Evolutionary conservation across 2,888 invertebrate genomes (phyloP).

Genomic region (Oscheius sp.): DNA sequence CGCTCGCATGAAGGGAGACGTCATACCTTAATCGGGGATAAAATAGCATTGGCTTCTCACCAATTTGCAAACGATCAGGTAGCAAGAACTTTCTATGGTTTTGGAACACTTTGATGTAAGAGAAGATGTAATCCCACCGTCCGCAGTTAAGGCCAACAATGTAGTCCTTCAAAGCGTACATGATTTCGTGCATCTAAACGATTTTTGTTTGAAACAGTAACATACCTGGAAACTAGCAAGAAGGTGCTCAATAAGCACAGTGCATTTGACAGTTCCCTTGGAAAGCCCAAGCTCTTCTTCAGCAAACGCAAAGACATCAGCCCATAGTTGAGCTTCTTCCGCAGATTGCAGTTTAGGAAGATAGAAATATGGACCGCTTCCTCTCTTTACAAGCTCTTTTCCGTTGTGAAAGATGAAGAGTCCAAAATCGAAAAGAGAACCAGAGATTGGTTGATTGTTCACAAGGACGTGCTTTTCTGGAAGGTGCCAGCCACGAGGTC

Average conservation of each 20-base stretch:
- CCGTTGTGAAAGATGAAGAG: conserved; percentile 79
- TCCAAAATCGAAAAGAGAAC: conserved; percentile 80
- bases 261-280: conserved; percentile 78
- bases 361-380: conserved; percentile 79
- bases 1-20: conserved; percentile 77
- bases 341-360: conserved; percentile 80
- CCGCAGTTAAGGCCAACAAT: conserved; percentile 81
- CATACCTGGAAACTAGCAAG: conserved; percentile 77
- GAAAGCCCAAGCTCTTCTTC: conserved; percentile 74
- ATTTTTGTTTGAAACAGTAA: neutral
- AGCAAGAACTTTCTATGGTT: conserved; percentile 76
- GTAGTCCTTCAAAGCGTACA: conserved; percentile 78
- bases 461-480: conserved; percentile 74
- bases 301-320: conserved; percentile 79
- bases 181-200: conserved; percentile 77
- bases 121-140: conserved; percentile 78
- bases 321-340: conserved; percentile 79
- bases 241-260: conserved; percentile 80
- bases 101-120: conserved; percentile 71
- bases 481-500: conserved; percentile 82
- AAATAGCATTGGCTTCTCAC: no score
- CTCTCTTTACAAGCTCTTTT: conserved; percentile 74
- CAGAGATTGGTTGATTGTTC: conserved; percentile 73
- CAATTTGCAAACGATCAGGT: conserved; percentile 77
- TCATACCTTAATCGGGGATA: conserved; percentile 73